Base-by-base conservation (phyloP, 2,888 invertebrate genomes). In the Trypoxylon attenuatum region DNA sequence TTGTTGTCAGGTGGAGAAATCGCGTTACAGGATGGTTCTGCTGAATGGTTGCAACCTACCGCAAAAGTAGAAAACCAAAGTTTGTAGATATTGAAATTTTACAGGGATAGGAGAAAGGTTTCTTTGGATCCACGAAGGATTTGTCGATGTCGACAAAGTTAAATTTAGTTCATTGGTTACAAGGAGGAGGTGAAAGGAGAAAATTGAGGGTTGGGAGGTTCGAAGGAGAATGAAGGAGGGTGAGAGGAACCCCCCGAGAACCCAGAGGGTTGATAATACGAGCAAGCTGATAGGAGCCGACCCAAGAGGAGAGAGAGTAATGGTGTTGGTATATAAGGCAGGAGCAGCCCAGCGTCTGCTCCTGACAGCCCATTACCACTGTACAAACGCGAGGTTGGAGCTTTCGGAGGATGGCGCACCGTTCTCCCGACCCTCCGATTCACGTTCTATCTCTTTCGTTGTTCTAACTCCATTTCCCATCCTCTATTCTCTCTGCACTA, bases 361-460 rank as follows among this genome's bases (percentile, higher is more conserved):
- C 54, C 76, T 86, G 86, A 86, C 86, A 86, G 86, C 77, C 85
- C 86, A 86, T 86, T 86, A 86, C 85, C 83, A 84, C 84, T 84
- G 84, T 82, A 82, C 80, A 84, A 82, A 83, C 80, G 76, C 74
- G 68, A 54, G 70, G 59, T 66, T 76, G 69, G 66, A 51, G 73
- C 69, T 73, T 62, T 61, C 60, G 69, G 65, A 75, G 67, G 73
- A 77, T 70, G 76, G 71, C 54, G 71, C 67, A 55, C 73, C 58
- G 67, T 66, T 67, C 50, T 65, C 52, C 65, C 57, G 61, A 52
- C 58, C 43, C 54, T 50, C 61, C 52, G 58, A 53, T 46, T 53
- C 69, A 57, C 59, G 45, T 41, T 42, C 50, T 58, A 27, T 41
- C 33, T 58, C 58, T 68, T 39, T 62, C n/a, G n/a, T n/a, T 51